Evolutionary conservation across 2,113 vertebrate genomes (phyloP).

Genomic region (Chlorocebus sabaeus): DNA sequence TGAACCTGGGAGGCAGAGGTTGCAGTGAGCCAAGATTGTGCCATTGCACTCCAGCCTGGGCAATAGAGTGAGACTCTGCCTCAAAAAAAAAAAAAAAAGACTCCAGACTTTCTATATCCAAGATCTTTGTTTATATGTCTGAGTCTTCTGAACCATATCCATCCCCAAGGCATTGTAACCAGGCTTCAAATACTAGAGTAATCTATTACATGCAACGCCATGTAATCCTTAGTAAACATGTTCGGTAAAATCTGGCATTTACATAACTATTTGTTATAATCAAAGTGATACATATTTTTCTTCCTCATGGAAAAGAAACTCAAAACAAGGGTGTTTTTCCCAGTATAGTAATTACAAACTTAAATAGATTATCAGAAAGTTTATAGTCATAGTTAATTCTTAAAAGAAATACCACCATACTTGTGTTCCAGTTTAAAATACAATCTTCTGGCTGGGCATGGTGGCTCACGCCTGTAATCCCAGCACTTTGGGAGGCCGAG

Average conservation of each 20-base stretch:
- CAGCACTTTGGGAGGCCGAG: too few relatives aligned
- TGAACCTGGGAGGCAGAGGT: too few relatives aligned
- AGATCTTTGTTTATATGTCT: not conserved
- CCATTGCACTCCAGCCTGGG: too few relatives aligned
- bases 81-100: too few relatives aligned
- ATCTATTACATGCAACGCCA: not conserved
- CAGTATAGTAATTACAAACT: not conserved
- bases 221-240: not conserved
- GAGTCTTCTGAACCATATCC: not conserved
- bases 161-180: not conserved
- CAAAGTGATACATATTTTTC: not conserved
- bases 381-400: not conserved
- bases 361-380: not conserved
- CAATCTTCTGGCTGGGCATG: not conserved
- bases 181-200: not conserved
- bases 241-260: constrained; percentile 13
- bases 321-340: not conserved
- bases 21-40: too few relatives aligned
- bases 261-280: not conserved
- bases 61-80: accelerated
- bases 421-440: not conserved
- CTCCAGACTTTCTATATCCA: not conserved
- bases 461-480: too few relatives aligned
- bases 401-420: not conserved
- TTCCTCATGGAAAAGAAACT: not conserved